A percentile compares a stretch with the other conserved stretches of the same genome.
phyloP scores from a whole-genome alignment of 2,888 invertebrate species.

The Chloroclysta siterata region DNA sequence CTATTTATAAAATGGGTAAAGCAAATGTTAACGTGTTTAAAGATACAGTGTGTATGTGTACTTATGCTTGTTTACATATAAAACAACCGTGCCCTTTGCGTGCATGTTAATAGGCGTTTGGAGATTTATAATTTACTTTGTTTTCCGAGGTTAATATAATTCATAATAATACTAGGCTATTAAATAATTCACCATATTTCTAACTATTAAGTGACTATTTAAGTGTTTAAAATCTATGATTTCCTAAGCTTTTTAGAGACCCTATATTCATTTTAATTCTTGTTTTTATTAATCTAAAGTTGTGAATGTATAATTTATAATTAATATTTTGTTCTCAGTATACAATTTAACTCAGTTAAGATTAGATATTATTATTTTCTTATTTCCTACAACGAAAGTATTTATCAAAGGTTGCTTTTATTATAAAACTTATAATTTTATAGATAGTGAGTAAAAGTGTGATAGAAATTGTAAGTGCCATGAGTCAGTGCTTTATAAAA shows the following conservation, averaged over 20 bases:
- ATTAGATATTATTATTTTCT: not conserved
- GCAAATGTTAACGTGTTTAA: no score
- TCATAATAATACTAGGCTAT: not conserved
- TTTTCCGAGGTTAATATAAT: no score
- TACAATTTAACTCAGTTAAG: conserved; percentile 4
- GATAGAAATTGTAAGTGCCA: conserved; percentile 72
- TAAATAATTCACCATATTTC: not conserved
- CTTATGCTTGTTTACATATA: not conserved
- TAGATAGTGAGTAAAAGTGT: conserved; percentile 51
- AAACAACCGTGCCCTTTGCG: not conserved
- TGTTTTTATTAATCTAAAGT: not conserved
- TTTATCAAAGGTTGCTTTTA: conserved; percentile 26
- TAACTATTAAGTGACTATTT: no score
- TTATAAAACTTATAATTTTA: conserved; percentile 29
- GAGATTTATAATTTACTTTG: no score
- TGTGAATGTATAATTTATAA: conserved; percentile 10
- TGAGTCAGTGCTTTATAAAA: conserved; percentile 69
- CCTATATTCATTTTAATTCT: not conserved
- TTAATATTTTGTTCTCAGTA: not conserved
- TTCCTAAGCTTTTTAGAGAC: not conserved
- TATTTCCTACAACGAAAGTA: conserved; percentile 48
- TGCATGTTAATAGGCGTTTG: not conserved
- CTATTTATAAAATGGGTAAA: no score
- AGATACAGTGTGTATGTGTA: no score
- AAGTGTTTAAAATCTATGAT: not conserved